Base-by-base conservation (phyloP, 92 coral and sea anemone genomes). In the Porites rus region DNA sequence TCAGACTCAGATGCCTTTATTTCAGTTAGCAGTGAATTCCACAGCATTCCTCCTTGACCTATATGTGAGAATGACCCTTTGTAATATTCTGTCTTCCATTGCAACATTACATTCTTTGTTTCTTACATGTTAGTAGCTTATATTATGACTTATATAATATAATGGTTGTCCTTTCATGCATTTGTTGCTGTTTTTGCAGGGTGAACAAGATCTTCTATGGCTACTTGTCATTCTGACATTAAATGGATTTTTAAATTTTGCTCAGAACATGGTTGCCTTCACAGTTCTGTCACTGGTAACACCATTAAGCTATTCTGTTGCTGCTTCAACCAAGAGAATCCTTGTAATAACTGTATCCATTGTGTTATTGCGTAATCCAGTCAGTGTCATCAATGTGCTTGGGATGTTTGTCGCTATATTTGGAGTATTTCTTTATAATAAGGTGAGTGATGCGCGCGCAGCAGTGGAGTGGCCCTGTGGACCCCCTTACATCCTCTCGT, bases 221-320 rank as follows among this genome's bases (percentile, higher is more conserved):
- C 89, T 97, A 50, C 60, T 94, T 77, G 95, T 93, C 25, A 86
- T 92, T 54, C 84, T 97, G 69, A 91, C 95, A 61, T 88, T 97
- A 73, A 97, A 95, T 51, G 99, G 99, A 53, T 91, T 97, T 75
- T 91, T 97, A 76, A 97, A 96, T 89, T 97, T 95, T 68, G 84
- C 90, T 51, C 99, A 97, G 89, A 97, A 96, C 77, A 97, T 97
- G 94, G 99, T 97, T 62, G 98, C 99, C 1, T 97, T 97, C 72
- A 95, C 98, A 13, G 99, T 97, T 31, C 88, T 97, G 50, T 95
- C 94, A 50, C 84, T 97, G 8, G 92, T 97, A 38, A 91, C 98
- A 0, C 99, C 99, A 0, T 88, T 97, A 22, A 97, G 99, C 84
- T 97, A 97, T 75, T 91, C 99, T 16, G 98, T 97, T 56, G 97